A percentile compares a stretch with the other conserved stretches of the same genome.
Conservation (phyloP, 92 coral and sea anemone genomes). For the Actinostola sp. region DNA sequence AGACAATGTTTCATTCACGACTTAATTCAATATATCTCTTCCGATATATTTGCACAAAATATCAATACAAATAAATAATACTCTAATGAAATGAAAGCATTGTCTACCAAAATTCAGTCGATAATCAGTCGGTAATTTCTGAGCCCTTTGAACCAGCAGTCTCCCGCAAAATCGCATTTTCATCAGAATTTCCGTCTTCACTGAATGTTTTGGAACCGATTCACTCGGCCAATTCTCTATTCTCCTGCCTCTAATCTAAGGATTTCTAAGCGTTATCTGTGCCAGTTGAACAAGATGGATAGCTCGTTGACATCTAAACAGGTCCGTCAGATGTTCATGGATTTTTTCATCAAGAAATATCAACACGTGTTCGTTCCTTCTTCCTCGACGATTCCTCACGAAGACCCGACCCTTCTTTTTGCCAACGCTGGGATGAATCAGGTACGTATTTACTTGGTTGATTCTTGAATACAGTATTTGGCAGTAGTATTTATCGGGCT, state of each 20-base stretch:
- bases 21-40: too few relatives aligned
- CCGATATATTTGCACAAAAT: too few relatives aligned
- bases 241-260: neutral
- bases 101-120: neutral
- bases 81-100: neutral
- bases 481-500: too few relatives aligned
- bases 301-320: constrained; percentile 75
- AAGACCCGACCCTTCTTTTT: constrained; percentile 92
- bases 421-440: constrained; percentile 99
- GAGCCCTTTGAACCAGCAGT: constrained; percentile 6
- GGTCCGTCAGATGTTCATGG: constrained; percentile 77
- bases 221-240: constrained; percentile 21
- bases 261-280: constrained; percentile 6
- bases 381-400: constrained; percentile 90
- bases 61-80: too few relatives aligned
- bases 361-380: constrained; percentile 89
- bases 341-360: constrained; percentile 90
- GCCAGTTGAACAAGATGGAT: constrained; percentile 68
- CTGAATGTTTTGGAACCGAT: constrained; percentile 26
- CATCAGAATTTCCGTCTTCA: constrained; percentile 20
- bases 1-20: neutral
- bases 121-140: constrained; percentile 6
- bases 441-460: constrained; percentile 45
- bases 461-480: neutral
- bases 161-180: constrained; percentile 1